Conservation (phyloP, 2,888 invertebrate species). For the Pecten maximus region DNA sequence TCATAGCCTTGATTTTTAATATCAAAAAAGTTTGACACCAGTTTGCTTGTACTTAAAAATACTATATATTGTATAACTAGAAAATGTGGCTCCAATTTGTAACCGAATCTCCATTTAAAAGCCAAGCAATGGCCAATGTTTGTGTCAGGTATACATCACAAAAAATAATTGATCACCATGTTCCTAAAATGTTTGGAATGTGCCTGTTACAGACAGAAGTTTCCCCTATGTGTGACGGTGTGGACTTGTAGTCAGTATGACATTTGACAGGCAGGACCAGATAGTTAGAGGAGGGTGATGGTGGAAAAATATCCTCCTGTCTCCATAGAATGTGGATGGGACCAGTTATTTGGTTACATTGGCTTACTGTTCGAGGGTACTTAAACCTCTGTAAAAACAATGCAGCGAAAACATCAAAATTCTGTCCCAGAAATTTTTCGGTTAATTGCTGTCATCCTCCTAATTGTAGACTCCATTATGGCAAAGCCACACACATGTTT, state of each 20-base stretch:
- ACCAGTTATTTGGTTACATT: background rate
- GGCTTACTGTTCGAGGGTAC: background rate
- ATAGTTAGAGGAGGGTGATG: background rate
- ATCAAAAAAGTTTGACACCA: background rate
- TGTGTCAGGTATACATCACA: background rate
- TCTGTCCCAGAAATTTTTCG: background rate
- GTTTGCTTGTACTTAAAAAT: background rate
- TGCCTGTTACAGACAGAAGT: background rate
- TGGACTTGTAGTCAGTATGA: slow-evolving; percentile 22
- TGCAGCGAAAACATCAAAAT: background rate
- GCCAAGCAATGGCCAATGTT: background rate
- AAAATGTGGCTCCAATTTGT: background rate
- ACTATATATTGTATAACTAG: background rate
- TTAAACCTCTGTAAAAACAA: background rate
- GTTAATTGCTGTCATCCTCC: slow-evolving; percentile 16
- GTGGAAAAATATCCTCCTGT: background rate
- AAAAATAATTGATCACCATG: slow-evolving; percentile 23
- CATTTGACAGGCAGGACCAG: background rate
- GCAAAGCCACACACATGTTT: background rate
- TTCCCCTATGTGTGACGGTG: background rate
- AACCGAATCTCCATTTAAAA: background rate
- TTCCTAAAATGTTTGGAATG: background rate
- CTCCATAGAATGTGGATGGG: background rate
- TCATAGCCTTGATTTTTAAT: background rate
- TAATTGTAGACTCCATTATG: background rate